Evolutionary conservation across 2,113 vertebrate species (phyloP), one percentile per base, ranked within the genome.

Genomic region (Spilogale gracilis): DNA sequence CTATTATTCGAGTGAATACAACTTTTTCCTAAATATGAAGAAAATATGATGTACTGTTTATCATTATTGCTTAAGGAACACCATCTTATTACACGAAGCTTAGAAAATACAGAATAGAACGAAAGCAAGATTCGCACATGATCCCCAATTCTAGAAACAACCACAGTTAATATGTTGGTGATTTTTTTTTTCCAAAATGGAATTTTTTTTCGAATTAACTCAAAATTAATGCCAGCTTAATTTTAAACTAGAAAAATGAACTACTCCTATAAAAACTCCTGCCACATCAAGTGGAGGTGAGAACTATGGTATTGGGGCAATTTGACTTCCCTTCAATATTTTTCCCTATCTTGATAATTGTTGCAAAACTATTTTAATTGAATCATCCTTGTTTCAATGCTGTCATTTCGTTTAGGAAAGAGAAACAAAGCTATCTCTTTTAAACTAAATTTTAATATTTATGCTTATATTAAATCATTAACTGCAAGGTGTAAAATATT

Each of bases 121-220:
- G 48, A 65, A 80, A 60, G 50, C 6, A 71, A 79, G 20, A 74
- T 73, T 60, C 18, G 58, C 6, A 50, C 5, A 8, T 73, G 27
- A 69, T 88, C 25, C 88, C 17, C 45, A 88, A 16, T 56, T 81
- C 45, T 45, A 76, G n/a, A 92, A 88, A 88, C 71, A 94, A 67
- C 48, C 1, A 12, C 32, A 61, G 50, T 81, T 87, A 87, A 84
- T 65, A 38, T 60, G 52, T 48, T 83, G 67, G 4, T 80, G 0
- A 71, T 88, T 94, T 96, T 95, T 83, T 83, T 84, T 43, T 45
- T 20, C 21, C 58, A 74, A 95, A 94, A 85, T 95, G 79, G 2
- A 76, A 27, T 48, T n/a, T 32, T 84, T 43, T 84, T 91, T n/a
- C 50, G 74, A 87, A 78, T 86, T 74, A 92, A 80, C 30, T 89